Percentiles rank a stretch among this genome's conserved stretches.
Conservation (phyloP, 2,797 vertebrate genomes). For the Neosalanx taihuensis region DNA sequence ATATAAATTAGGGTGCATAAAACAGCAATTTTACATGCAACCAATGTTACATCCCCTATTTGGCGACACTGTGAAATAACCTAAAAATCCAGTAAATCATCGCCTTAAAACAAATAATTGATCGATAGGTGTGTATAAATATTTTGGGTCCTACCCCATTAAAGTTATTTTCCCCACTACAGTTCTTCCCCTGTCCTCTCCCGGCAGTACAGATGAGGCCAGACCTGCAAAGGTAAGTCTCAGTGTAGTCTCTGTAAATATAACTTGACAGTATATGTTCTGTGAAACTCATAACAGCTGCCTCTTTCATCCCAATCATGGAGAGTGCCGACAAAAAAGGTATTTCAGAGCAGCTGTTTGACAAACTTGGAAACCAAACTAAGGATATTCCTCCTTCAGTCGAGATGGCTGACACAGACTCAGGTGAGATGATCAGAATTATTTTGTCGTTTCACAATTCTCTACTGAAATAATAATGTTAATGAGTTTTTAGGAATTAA, state of each 20-base stretch:
- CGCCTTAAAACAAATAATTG: too few relatives aligned
- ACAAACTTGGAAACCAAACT: slow-evolving; percentile 25
- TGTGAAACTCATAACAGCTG: neutral
- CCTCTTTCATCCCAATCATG: neutral
- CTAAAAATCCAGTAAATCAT: too few relatives aligned
- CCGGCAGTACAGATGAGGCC: slow-evolving; percentile 49
- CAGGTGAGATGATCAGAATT: slow-evolving; percentile 30
- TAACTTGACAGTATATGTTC: neutral
- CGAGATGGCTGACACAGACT: neutral
- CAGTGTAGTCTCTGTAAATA: neutral
- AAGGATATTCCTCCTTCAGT: slow-evolving; percentile 24
- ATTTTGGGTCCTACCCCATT: neutral
- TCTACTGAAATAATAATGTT: too few relatives aligned
- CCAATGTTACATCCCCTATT: too few relatives aligned
- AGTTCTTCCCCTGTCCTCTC: slow-evolving; percentile 67
- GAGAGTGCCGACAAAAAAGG: slow-evolving; percentile 1
- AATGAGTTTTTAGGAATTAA: too few relatives aligned
- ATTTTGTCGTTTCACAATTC: too few relatives aligned
- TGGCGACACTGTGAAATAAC: too few relatives aligned
- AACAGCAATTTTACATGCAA: too few relatives aligned
- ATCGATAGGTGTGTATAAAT: neutral
- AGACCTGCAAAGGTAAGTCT: slow-evolving; percentile 34
- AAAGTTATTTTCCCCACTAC: neutral
- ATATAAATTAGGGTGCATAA: too few relatives aligned
- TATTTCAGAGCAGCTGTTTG: slow-evolving; percentile 43